Percentiles rank a stretch among this genome's conserved stretches.
Conservation (phyloP, 2,888 invertebrate species). For the Cheilosia vernalis region DNA sequence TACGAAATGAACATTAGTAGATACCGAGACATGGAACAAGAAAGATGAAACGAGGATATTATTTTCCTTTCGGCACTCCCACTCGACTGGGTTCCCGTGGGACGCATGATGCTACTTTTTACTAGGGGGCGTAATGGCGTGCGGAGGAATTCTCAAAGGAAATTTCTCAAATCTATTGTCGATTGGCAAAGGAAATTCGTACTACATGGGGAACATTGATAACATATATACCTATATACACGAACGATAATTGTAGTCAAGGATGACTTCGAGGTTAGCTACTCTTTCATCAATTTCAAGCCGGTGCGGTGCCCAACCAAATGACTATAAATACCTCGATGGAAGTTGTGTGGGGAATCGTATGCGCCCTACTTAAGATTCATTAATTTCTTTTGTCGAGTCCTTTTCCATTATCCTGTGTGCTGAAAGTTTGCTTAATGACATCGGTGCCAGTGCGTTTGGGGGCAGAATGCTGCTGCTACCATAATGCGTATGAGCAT, state of each 20-base stretch:
- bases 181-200: neutral
- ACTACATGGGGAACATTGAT: neutral
- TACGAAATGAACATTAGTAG: conserved; percentile 59
- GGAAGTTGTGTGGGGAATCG: neutral
- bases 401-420: conserved; percentile 19
- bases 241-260: neutral
- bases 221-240: neutral
- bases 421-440: conserved; percentile 44
- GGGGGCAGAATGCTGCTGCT: conserved; percentile 16
- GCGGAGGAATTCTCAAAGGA: conserved; percentile 26
- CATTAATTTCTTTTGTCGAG: conserved; percentile 59
- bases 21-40: neutral
- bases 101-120: conserved; percentile 2
- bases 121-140: too few relatives aligned
- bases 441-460: conserved; percentile 34
- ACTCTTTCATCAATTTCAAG: too few relatives aligned
- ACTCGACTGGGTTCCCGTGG: neutral
- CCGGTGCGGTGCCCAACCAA: neutral
- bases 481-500: conserved; percentile 31
- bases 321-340: conserved; percentile 25
- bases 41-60: conserved; percentile 9
- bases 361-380: conserved; percentile 41
- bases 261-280: too few relatives aligned
- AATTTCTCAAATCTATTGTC: conserved; percentile 41
- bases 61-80: neutral